Evolutionary conservation across 2,797 vertebrate genomes (phyloP), one percentile per base, ranked within the genome.

Genomic region (Centropyge bicolor): DNA sequence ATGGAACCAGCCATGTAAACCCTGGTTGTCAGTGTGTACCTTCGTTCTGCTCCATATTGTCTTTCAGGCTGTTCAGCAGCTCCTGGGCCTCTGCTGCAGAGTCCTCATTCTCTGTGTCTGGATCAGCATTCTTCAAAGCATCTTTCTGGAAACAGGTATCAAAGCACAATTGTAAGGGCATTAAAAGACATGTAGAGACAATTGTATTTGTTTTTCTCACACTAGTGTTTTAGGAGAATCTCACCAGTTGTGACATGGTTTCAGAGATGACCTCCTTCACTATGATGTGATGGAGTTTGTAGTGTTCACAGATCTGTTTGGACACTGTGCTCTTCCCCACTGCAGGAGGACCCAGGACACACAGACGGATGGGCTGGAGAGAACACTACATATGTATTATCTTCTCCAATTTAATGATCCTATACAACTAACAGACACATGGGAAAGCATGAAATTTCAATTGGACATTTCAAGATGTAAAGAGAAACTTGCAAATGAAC

Each of bases 271-370:
- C 89, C 0, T 96, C 94, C 74, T 95, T 96, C 72, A 95, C 68
- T 9, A 87, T 95, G 71, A 99, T 65, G 85, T 97, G 96, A 74
- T 98, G 97, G 22, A 99, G 86, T 61, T 93, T 96, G 93, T 98
- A 99, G 85, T 95, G 80, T 36, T 94, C 94, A 89, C 96, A 95
- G 82, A 99, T 90, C 48, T 92, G 90, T 74, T 94, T 91, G 0
- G 96, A 89, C 22, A 98, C 51, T 0, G 94, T 95, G 82, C 94
- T 97, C 80, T 98, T 99, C 3, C 98, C 98, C 67, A 95, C 96
- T 0, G 95, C 98, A 0, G 98, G 97, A 55, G 98, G 97, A 6
- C 98, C 98, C 3, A 99, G 93, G 3, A 99, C 75, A 65, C 79
- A 98, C 52, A 98, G 60, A 74, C 96, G 96, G 65, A 98, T 78